Evolutionary conservation across 2,113 vertebrate species (phyloP).

Genomic region (Amblyornis subalaris): DNA sequence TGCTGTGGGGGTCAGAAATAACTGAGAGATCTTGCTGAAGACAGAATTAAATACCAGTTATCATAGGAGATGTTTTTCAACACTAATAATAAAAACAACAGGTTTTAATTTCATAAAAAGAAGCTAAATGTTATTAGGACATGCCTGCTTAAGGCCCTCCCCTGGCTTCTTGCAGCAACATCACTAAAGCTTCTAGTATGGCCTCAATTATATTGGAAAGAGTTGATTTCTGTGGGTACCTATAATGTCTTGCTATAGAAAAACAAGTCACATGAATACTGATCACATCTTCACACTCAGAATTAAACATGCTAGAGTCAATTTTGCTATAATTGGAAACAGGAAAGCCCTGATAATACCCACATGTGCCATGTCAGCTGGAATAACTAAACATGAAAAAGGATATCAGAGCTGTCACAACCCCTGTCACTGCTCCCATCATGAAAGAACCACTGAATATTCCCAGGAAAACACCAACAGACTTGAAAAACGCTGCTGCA

Average conservation of each 20-base stretch:
- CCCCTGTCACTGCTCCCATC: constrained; percentile 93
- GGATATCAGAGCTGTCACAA: constrained; percentile 98
- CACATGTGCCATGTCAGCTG: neutral
- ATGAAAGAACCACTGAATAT: constrained; percentile 98
- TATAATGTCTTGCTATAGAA: neutral
- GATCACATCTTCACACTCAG: neutral
- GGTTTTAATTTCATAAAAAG: neutral
- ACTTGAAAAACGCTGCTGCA: constrained; percentile 95
- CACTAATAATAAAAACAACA: neutral
- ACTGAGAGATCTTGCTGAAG: neutral
- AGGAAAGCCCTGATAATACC: neutral
- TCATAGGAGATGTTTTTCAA: neutral
- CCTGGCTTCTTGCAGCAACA: neutral
- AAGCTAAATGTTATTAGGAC: neutral
- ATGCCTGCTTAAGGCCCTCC: neutral
- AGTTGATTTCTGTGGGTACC: neutral
- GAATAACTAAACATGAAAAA: constrained; percentile 41
- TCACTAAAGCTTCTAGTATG: neutral
- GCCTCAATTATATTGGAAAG: neutral
- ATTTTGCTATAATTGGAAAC: neutral
- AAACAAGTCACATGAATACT: neutral
- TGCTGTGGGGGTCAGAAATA: neutral
- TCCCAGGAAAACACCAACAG: constrained; percentile 92
- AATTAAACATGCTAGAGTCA: neutral
- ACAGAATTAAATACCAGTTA: neutral